phyloP scores from a whole-genome alignment of 92 coral and sea anemone species.

The Palythoa grandiflora region DNA sequence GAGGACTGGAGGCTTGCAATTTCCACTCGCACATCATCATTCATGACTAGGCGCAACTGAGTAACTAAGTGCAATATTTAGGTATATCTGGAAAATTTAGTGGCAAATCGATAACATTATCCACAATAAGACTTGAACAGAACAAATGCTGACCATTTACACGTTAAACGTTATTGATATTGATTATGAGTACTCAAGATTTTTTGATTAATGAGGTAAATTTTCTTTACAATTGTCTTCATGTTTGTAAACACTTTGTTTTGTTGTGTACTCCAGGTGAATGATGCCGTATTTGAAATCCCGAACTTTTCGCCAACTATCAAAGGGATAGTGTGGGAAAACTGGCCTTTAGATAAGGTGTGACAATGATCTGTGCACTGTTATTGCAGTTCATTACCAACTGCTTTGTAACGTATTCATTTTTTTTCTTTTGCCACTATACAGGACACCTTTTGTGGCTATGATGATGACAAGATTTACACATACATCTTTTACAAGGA shows the following conservation, averaged over 20 bases:
- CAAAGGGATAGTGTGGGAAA: slow-evolving; percentile 96
- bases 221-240: background rate
- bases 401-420: background rate
- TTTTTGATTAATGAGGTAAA: background rate
- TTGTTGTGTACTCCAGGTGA: slow-evolving; percentile 71
- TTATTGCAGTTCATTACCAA: background rate
- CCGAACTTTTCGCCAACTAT: slow-evolving; percentile 98
- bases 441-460: slow-evolving; percentile 95
- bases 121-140: too few relatives aligned
- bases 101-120: too few relatives aligned
- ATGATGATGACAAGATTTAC: slow-evolving; percentile 94
- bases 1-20: too few relatives aligned
- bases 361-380: background rate
- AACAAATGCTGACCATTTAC: too few relatives aligned
- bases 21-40: too few relatives aligned
- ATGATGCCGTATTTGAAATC: slow-evolving; percentile 96
- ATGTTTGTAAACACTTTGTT: slow-evolving; percentile 4
- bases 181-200: background rate
- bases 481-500: slow-evolving; percentile 96
- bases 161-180: too few relatives aligned
- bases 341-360: slow-evolving; percentile 96
- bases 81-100: too few relatives aligned
- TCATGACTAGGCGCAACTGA: too few relatives aligned
- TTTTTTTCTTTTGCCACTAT: background rate
- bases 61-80: too few relatives aligned